These are phyloP conservation scores for Volucella bombylans DNA, from an alignment of 2,888 invertebrate genomes.

Conservation along the genomic window DNA sequence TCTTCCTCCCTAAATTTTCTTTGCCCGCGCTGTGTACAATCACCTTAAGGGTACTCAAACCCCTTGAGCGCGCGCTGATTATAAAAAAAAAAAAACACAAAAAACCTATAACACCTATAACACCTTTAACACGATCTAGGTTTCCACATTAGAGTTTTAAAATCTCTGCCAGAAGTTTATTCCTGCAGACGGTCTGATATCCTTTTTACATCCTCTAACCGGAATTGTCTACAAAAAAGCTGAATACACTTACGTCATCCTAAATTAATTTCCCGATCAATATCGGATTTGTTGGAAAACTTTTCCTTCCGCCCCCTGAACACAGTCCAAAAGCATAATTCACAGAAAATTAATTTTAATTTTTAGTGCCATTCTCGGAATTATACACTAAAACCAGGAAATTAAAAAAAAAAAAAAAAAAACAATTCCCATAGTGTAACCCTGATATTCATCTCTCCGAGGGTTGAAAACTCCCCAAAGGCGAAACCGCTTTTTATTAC, in stretches of 20 bases:
- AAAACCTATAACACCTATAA: too few species aligned
- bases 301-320: conserved; percentile 27
- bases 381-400: conserved; percentile 20
- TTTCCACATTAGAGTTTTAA: too few species aligned
- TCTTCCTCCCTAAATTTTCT: too few species aligned
- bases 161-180: too few species aligned
- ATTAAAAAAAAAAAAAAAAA: neutral
- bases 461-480: conserved; percentile 8
- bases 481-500: conserved; percentile 44
- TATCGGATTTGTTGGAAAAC: conserved; percentile 9
- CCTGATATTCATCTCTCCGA: conserved; percentile 45
- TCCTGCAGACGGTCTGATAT: too few species aligned
- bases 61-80: too few species aligned
- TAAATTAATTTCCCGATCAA: conserved; percentile 9
- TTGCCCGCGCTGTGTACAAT: too few species aligned
- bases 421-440: conserved; percentile 13
- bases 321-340: conserved; percentile 31
- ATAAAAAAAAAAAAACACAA: too few species aligned
- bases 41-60: too few species aligned
- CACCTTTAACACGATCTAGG: too few species aligned
- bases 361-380: conserved; percentile 50
- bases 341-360: conserved; percentile 62
- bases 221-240: too few species aligned
- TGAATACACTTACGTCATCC: neutral
- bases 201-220: too few species aligned